Percentiles rank a stretch among this genome's conserved stretches.
phyloP scores from a whole-genome alignment of 2,113 vertebrate genomes.

The Camelus bactrianus region DNA sequence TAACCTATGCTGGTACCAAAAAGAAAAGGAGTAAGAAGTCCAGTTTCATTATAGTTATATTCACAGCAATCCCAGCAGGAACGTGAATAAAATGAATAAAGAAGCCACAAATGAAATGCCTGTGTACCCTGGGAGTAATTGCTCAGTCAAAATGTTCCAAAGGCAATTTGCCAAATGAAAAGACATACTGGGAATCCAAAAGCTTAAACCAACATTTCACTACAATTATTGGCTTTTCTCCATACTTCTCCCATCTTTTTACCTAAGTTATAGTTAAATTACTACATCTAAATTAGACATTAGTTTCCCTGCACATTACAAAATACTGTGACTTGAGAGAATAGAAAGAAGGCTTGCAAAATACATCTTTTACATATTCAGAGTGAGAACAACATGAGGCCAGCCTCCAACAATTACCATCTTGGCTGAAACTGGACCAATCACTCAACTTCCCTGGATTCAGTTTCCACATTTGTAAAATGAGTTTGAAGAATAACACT shows the following conservation, averaged over 20 bases:
- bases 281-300: constrained; percentile 53
- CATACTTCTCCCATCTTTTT: constrained; percentile 16
- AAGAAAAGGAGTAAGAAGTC: constrained; percentile 15
- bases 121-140: constrained; percentile 35
- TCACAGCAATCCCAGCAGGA: constrained; percentile 46
- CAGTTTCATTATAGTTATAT: constrained; percentile 42
- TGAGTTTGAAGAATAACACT: background rate
- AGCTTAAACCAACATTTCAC: constrained; percentile 57
- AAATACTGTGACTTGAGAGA: constrained; percentile 29
- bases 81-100: constrained; percentile 43
- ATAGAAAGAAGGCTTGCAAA: background rate
- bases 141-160: constrained; percentile 52
- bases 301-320: constrained; percentile 20
- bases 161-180: constrained; percentile 65
- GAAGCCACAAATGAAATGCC: constrained; percentile 58
- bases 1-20: constrained; percentile 55
- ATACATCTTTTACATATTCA: background rate
- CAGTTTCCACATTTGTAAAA: background rate
- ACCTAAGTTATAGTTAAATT: constrained; percentile 46
- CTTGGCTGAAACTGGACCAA: background rate
- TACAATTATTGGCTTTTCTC: constrained; percentile 58
- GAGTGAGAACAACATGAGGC: background rate
- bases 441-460: background rate
- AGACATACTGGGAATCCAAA: constrained; percentile 41
- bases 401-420: background rate